Percentiles rank a stretch among this genome's conserved stretches.
Evolutionary conservation across 2,888 invertebrate species (phyloP).

Genomic region (Ennomos quercinarius): DNA sequence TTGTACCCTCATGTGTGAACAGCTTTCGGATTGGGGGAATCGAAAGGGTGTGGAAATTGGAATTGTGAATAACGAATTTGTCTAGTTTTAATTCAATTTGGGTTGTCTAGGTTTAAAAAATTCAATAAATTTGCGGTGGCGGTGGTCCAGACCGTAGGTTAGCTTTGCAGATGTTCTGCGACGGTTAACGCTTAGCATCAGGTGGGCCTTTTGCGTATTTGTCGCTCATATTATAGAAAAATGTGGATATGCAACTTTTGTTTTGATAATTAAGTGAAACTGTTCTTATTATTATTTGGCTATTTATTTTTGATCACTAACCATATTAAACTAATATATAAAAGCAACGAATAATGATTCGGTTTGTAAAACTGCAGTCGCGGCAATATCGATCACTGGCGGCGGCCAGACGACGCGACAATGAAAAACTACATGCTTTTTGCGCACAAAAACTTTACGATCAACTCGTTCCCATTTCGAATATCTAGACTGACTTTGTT

Average conservation of each 20-base stretch:
- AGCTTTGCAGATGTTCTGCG: no score
- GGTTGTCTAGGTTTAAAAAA: conserved; percentile 46
- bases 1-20: conserved; percentile 59
- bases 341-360: conserved; percentile 4
- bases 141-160: no score
- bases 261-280: no score
- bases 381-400: conserved; percentile 68
- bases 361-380: conserved; percentile 59
- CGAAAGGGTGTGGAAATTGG: conserved; percentile 40
- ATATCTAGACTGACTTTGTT: conserved; percentile 48
- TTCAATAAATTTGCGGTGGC: conserved; percentile 44
- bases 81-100: conserved; percentile 57
- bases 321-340: no score
- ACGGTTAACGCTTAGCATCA: no score
- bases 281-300: no score
- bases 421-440: conserved; percentile 78
- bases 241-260: no score
- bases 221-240: no score
- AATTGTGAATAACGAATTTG: conserved; percentile 48
- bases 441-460: conserved; percentile 52
- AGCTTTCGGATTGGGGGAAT: conserved; percentile 46
- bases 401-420: conserved; percentile 72
- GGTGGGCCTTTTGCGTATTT: no score
- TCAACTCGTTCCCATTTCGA: conserved; percentile 52
- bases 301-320: no score